phyloP scores from a whole-genome alignment of 2,113 vertebrate species.

The Syngnathus scovelli region DNA sequence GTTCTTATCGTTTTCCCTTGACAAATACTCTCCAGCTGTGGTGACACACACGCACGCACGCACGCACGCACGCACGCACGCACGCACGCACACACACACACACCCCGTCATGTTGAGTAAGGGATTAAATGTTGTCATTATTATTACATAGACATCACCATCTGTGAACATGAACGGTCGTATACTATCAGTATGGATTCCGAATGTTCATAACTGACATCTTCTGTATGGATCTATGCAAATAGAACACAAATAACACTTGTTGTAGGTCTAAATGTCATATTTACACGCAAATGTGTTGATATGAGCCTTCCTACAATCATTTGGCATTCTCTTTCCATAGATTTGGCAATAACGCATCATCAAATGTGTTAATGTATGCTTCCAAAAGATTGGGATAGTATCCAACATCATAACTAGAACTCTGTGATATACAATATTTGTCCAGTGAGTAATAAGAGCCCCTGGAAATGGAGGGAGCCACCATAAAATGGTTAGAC shows the following conservation, averaged over 20 bases:
- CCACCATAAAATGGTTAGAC: not conserved
- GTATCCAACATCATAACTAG: not conserved
- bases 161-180: not conserved
- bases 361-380: not conserved
- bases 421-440: not conserved
- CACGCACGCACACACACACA: too few species aligned
- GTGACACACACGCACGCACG: conserved; percentile 37
- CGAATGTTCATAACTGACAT: not conserved
- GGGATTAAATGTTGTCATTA: conserved; percentile 7
- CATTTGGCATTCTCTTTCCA: not conserved
- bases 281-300: not conserved
- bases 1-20: conserved; percentile 57
- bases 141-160: not conserved
- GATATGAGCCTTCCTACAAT: not conserved
- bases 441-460: not conserved
- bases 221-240: not conserved
- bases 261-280: not conserved
- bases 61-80: too few species aligned
- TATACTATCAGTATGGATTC: not conserved
- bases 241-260: not conserved
- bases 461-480: not conserved
- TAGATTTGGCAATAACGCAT: not conserved
- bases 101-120: conserved; percentile 41
- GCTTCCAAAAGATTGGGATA: too few species aligned
- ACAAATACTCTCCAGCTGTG: conserved; percentile 62